phyloP scores from a whole-genome alignment of 35 echinoderm and acorn worm species.

The Nesometra sesokonis region DNA sequence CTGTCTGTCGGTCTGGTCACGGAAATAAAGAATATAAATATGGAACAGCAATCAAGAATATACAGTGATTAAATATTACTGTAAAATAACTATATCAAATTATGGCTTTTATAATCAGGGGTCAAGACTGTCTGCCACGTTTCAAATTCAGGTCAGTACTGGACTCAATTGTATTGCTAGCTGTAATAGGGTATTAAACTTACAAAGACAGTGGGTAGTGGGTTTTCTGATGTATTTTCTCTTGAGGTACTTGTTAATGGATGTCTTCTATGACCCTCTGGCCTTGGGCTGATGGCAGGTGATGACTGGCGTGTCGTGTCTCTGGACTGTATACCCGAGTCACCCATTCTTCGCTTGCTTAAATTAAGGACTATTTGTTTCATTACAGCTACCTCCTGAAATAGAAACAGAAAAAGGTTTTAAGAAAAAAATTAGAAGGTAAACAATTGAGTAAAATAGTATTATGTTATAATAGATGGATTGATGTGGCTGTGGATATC shows the following conservation, averaged over 20 bases:
- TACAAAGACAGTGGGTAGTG: conserved; percentile 61
- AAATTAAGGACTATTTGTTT: conserved; percentile 76
- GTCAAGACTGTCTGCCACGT: no score
- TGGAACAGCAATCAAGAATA: no score
- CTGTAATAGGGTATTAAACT: no score
- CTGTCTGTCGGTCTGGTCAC: no score
- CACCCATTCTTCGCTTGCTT: conserved; percentile 25
- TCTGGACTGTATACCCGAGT: not conserved
- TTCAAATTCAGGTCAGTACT: no score
- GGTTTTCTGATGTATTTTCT: conserved; percentile 4
- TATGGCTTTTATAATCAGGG: no score
- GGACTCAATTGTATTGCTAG: no score
- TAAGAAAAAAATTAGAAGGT: not conserved
- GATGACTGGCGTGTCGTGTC: conserved; percentile 40
- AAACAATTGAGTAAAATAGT: not conserved
- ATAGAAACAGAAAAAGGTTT: no score
- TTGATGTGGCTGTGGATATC: no score
- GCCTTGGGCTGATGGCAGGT: not conserved
- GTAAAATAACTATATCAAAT: no score
- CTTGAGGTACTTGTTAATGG: not conserved
- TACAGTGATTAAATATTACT: no score
- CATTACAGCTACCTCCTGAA: conserved; percentile 83
- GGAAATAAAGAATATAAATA: no score
- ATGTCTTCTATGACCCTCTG: not conserved
- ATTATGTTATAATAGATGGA: not conserved